phyloP scores from a whole-genome alignment of 2,797 vertebrate genomes.

The Nyctalus aviator region DNA sequence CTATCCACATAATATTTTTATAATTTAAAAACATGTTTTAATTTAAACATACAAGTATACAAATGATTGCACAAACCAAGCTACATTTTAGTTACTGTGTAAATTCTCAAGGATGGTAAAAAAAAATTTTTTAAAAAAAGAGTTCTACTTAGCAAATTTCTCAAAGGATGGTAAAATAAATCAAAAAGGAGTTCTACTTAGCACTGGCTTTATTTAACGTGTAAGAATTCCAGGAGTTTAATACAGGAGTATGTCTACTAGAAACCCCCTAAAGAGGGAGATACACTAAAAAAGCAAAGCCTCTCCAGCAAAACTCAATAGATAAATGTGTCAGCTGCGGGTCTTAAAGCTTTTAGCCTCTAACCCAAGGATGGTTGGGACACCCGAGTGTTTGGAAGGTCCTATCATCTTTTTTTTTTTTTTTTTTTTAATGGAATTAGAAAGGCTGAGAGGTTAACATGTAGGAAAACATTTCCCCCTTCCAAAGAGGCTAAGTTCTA shows the following conservation, averaged over 20 bases:
- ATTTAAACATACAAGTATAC: not conserved
- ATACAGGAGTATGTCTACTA: not conserved
- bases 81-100: not conserved
- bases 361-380: not conserved
- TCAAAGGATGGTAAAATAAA: constrained; percentile 12
- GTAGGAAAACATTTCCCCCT: not conserved
- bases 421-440: not conserved
- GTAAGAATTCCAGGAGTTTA: constrained; percentile 10
- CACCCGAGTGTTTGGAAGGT: not conserved
- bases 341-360: not conserved
- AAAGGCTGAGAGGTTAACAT: not conserved
- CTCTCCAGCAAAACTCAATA: constrained; percentile 9
- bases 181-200: not conserved
- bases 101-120: not conserved
- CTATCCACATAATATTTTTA: not conserved
- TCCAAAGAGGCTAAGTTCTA: not conserved
- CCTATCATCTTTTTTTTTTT: not conserved
- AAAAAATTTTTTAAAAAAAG: not conserved
- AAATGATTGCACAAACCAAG: not conserved
- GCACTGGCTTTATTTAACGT: not conserved
- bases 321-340: not conserved
- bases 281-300: not conserved
- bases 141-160: not conserved
- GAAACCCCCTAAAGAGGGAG: not conserved
- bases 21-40: not conserved